Conservation (phyloP, 2,113 vertebrate genomes). For the Leucosticte australis region DNA sequence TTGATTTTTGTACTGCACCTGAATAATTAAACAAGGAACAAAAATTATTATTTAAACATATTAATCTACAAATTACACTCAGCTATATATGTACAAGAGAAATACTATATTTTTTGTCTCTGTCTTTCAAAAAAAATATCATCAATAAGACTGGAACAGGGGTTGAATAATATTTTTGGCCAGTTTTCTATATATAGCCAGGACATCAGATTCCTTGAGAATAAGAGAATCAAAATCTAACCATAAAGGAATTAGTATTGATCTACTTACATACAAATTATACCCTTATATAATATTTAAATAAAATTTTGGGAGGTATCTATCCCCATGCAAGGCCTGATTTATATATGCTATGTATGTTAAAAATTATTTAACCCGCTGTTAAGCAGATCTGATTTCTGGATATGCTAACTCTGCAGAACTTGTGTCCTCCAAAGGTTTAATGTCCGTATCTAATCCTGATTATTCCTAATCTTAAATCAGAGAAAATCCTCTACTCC, state of each 20-base stretch:
- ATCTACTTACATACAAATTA: not conserved
- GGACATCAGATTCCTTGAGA: not conserved
- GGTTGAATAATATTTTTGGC: not conserved
- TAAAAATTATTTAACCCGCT: not conserved
- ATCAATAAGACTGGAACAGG: not conserved
- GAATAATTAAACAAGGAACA: not conserved
- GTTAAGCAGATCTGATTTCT: not conserved
- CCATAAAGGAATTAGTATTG: not conserved
- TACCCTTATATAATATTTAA: not conserved
- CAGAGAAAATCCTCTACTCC: constrained; percentile 6
- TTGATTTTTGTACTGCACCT: not conserved
- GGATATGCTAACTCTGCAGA: not conserved
- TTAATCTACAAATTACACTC: not conserved
- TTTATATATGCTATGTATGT: not conserved
- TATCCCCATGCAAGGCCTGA: not conserved
- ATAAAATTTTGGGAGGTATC: not conserved
- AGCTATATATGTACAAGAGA: not conserved
- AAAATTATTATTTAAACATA: not conserved
- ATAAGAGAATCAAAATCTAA: not conserved
- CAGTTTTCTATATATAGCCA: not conserved
- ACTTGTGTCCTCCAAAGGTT: not conserved
- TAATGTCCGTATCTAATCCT: constrained; percentile 21
- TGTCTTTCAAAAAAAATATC: not conserved
- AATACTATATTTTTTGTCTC: not conserved
- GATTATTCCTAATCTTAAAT: constrained; percentile 53